Percentiles rank a stretch among this genome's conserved stretches.
Conservation (phyloP, 2,888 invertebrate genomes). For the Apomyelois bistriatella region DNA sequence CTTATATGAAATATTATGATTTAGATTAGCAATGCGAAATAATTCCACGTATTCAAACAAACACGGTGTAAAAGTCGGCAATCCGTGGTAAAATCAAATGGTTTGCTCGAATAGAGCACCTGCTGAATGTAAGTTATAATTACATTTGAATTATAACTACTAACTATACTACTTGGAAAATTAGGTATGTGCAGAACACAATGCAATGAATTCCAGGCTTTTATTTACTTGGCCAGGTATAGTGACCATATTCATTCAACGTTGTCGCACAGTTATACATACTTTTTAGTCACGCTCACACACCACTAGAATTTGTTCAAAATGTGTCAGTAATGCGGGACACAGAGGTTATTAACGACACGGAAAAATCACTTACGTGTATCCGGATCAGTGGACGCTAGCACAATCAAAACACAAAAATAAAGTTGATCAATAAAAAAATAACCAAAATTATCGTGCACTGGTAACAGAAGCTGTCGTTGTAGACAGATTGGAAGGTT, state of each 20-base stretch:
- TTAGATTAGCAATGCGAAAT: background rate
- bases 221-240: constrained; percentile 44
- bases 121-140: constrained; percentile 34
- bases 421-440: constrained; percentile 52
- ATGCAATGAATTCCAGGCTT: constrained; percentile 18
- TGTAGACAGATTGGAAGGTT: constrained; percentile 66
- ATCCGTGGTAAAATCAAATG: background rate
- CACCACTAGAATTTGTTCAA: constrained; percentile 43
- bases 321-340: constrained; percentile 52
- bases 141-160: background rate
- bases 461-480: constrained; percentile 71
- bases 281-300: constrained; percentile 50
- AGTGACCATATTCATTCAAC: constrained; percentile 52
- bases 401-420: constrained; percentile 50
- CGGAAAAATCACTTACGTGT: constrained; percentile 69
- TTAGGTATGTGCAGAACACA: background rate
- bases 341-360: constrained; percentile 56
- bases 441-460: constrained; percentile 50
- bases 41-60: constrained; percentile 1
- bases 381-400: constrained; percentile 43
- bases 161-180: background rate
- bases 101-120: constrained; percentile 31
- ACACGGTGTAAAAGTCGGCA: constrained; percentile 27
- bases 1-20: too few relatives aligned
- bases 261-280: constrained; percentile 38